These are phyloP conservation scores for Pseudochirops corinnae DNA, from an alignment of 2,797 vertebrate genomes.

Conservation along the genomic window DNA sequence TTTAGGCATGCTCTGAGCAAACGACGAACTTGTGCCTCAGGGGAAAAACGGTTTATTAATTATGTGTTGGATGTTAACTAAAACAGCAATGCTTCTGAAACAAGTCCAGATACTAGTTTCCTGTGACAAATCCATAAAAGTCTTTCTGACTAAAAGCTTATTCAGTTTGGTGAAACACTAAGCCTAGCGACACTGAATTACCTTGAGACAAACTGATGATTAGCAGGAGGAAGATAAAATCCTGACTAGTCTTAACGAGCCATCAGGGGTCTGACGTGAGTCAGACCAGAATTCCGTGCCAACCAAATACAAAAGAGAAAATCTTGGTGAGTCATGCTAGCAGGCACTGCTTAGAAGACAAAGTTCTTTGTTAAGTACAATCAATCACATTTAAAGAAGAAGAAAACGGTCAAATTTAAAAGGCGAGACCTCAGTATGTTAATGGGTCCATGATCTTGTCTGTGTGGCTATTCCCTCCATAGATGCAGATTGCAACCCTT, in stretches of 20 bases:
- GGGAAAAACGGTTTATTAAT: slow-evolving; percentile 42
- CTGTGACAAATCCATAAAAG: slow-evolving; percentile 36
- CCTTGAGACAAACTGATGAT: slow-evolving; percentile 38
- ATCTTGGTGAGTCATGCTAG: background rate
- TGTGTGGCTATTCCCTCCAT: background rate
- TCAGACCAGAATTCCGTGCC: background rate
- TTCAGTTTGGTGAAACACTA: slow-evolving; percentile 41
- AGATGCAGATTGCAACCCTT: background rate
- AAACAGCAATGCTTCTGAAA: background rate
- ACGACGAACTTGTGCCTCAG: slow-evolving; percentile 28
- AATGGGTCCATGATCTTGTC: background rate
- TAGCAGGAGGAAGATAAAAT: slow-evolving; percentile 5
- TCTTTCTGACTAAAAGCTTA: slow-evolving; percentile 36
- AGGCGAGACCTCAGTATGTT: background rate
- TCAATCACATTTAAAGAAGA: background rate
- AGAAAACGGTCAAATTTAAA: background rate
- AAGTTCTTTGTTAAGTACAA: background rate
- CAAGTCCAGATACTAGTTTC: slow-evolving; percentile 28
- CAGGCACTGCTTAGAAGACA: background rate
- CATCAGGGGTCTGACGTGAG: background rate
- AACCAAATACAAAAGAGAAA: background rate
- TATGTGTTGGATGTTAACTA: slow-evolving; percentile 48
- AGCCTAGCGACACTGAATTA: slow-evolving; percentile 15
- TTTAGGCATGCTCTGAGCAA: slow-evolving; percentile 4
- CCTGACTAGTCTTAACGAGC: slow-evolving; percentile 19